These are phyloP conservation scores for Callimorpha dominula DNA, from an alignment of 2,888 invertebrate species.

Conservation along the genomic window DNA sequence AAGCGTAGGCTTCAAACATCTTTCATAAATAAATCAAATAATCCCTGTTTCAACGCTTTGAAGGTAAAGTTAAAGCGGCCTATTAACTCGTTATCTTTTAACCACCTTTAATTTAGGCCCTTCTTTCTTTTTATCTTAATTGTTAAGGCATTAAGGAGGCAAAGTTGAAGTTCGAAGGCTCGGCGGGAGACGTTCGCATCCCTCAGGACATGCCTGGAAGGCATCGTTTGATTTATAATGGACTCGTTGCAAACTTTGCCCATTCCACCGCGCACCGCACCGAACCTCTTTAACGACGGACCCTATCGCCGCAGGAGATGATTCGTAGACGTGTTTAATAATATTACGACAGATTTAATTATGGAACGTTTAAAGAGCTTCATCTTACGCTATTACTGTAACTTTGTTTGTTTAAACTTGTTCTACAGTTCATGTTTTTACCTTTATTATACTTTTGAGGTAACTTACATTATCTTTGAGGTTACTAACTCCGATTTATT, in stretches of 20 bases:
- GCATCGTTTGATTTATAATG: constrained; percentile 87
- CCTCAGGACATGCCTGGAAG: constrained; percentile 85
- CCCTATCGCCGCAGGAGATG: constrained; percentile 85
- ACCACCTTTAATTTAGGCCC: constrained; percentile 85
- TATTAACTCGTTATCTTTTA: constrained; percentile 86
- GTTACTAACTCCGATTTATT: constrained; percentile 19
- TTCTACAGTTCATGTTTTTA: constrained; percentile 53
- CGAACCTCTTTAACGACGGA: constrained; percentile 85
- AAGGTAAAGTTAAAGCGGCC: constrained; percentile 72
- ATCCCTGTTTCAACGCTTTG: constrained; percentile 45
- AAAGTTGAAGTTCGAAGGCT: constrained; percentile 82
- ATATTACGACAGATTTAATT: constrained; percentile 87
- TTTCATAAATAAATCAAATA: constrained; percentile 24
- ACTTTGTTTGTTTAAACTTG: constrained; percentile 70
- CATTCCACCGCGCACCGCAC: constrained; percentile 81
- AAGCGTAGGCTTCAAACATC: constrained; percentile 11
- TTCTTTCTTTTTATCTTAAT: constrained; percentile 87
- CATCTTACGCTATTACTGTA: constrained; percentile 73
- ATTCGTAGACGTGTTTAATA: constrained; percentile 86
- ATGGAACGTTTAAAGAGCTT: constrained; percentile 82
- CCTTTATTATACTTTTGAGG: constrained; percentile 30
- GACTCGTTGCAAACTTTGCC: constrained; percentile 86
- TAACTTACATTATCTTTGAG: constrained; percentile 25
- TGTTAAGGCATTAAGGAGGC: constrained; percentile 85
- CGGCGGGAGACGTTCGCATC: constrained; percentile 80